Percentiles rank a stretch among this genome's conserved stretches.
These are phyloP conservation scores for Entomobrya multifasciata DNA, from an alignment of 2,888 invertebrate genomes.

Conservation along the genomic window DNA sequence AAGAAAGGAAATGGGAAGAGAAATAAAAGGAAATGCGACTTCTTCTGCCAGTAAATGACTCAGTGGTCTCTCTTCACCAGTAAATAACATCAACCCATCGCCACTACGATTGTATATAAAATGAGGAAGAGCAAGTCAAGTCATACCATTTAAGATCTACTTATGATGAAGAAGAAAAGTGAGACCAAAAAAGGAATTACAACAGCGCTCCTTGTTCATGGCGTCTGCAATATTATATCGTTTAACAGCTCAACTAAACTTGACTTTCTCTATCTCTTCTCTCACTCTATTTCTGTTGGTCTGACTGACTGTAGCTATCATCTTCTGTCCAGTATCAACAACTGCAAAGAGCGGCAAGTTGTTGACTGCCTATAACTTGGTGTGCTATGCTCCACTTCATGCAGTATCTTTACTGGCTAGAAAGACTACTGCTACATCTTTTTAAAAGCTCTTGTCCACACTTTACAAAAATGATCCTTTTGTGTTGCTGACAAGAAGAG, in stretches of 20 bases:
- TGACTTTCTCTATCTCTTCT: not conserved
- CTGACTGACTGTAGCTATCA: not conserved
- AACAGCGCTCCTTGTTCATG: not conserved
- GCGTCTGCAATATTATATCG: not conserved
- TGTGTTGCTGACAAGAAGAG: not conserved
- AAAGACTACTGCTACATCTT: not conserved
- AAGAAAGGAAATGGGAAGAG: slow-evolving; percentile 29
- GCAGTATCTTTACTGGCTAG: slow-evolving; percentile 13
- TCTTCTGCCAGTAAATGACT: slow-evolving; percentile 57
- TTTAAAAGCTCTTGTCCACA: slow-evolving; percentile 16
- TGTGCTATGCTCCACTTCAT: slow-evolving; percentile 54
- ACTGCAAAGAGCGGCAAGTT: not conserved
- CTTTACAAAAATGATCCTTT: slow-evolving; percentile 4
- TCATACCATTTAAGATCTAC: slow-evolving; percentile 5
- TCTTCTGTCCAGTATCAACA: not conserved
- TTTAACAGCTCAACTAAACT: slow-evolving; percentile 31
- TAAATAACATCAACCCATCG: slow-evolving; percentile 16
- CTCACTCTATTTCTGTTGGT: not conserved
- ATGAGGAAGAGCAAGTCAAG: slow-evolving; percentile 16
- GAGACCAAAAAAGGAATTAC: slow-evolving; percentile 35
- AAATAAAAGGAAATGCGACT: slow-evolving; percentile 69
- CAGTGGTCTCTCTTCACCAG: slow-evolving; percentile 1
- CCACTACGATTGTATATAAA: not conserved
- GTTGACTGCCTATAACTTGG: slow-evolving; percentile 29
- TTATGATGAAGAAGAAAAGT: slow-evolving; percentile 27